Evolutionary conservation across 37 sponge, comb jelly and placozoan species (phyloP).

Genomic region (Chondrilla cf. caribensis): DNA sequence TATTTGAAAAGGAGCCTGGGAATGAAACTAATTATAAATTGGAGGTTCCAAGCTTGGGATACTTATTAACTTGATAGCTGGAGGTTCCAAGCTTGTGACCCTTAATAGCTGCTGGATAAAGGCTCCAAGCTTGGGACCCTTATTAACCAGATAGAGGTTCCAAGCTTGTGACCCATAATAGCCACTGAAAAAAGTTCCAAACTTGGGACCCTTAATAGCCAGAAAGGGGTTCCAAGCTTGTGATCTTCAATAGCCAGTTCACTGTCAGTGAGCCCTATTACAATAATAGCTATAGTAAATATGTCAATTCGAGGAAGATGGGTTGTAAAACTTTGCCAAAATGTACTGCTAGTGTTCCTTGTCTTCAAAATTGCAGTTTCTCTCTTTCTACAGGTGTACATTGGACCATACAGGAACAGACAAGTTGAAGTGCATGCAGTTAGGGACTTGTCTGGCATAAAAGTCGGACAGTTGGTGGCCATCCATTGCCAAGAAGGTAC

Average conservation of each 20-base stretch:
- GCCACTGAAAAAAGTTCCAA: background rate
- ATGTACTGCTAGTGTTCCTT: no score
- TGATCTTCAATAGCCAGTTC: background rate
- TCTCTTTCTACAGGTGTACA: background rate
- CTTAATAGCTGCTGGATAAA: background rate
- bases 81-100: slow-evolving; percentile 6
- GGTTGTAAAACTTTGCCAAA: no score
- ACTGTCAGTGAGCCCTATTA: background rate
- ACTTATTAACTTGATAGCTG: no score
- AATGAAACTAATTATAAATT: no score
- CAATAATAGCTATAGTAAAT: no score
- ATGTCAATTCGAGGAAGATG: no score
- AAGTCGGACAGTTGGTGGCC: slow-evolving; percentile 8
- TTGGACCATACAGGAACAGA: background rate
- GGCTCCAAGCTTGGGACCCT: slow-evolving; percentile 10
- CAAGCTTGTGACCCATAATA: background rate
- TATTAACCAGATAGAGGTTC: background rate
- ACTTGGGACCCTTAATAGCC: background rate
- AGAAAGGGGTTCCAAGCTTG: background rate
- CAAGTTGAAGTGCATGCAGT: slow-evolving; percentile 10
- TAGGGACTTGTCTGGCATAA: slow-evolving; percentile 11
- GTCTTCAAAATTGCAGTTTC: no score
- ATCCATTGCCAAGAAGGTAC: slow-evolving; percentile 3
- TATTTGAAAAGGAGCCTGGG: no score
- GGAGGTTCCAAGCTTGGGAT: no score